These are phyloP conservation scores for Saccopteryx leptura DNA, from an alignment of 2,113 vertebrate genomes.

Conservation along the genomic window DNA sequence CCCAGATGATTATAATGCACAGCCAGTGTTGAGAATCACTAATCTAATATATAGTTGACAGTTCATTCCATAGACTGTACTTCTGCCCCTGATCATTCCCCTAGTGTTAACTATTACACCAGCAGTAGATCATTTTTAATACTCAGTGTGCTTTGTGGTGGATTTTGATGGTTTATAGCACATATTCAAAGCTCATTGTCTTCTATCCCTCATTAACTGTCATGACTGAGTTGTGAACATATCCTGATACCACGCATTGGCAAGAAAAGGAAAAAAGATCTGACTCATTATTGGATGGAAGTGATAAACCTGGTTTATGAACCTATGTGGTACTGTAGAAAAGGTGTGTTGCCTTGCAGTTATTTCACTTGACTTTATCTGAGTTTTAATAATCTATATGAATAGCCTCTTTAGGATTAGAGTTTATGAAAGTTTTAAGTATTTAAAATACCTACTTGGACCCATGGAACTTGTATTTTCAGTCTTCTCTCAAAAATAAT, in stretches of 20 bases:
- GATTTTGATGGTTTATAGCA: conserved; percentile 55
- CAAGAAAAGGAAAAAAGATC: conserved; percentile 49
- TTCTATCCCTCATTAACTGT: conserved; percentile 66
- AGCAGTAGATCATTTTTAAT: conserved; percentile 62
- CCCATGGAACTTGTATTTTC: neutral
- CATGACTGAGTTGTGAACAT: conserved; percentile 23
- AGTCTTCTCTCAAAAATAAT: conserved; percentile 19
- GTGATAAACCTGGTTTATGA: conserved; percentile 55
- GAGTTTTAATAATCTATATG: conserved; percentile 49
- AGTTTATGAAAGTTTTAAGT: conserved; percentile 13
- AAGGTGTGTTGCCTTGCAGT: neutral
- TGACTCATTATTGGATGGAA: conserved; percentile 41
- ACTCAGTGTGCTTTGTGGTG: conserved; percentile 36
- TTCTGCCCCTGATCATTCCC: conserved; percentile 48
- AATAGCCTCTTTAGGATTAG: neutral
- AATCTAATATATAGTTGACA: conserved; percentile 41
- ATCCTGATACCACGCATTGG: conserved; percentile 12
- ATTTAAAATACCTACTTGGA: neutral
- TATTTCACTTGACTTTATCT: conserved; percentile 46
- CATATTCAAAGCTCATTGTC: conserved; percentile 37
- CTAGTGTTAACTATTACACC: neutral
- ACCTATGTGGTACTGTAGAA: neutral
- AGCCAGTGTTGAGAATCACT: conserved; percentile 67
- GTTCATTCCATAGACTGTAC: conserved; percentile 50
- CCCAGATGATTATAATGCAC: conserved; percentile 68